Evolutionary conservation across 2,797 vertebrate genomes (phyloP).

Genomic region (Poeciliopsis paucimaculata): DNA sequence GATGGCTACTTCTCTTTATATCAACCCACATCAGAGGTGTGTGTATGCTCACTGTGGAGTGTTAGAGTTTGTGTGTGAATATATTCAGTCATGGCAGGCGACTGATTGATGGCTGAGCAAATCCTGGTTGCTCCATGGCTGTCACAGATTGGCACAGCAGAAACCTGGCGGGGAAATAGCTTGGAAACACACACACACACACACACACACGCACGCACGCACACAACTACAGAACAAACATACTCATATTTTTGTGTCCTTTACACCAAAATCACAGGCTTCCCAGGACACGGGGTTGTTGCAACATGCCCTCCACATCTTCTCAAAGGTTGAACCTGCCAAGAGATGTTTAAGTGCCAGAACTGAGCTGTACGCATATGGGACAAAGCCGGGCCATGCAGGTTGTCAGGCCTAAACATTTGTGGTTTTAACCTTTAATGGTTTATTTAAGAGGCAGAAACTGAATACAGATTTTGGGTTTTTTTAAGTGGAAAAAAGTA

Average conservation of each 20-base stretch:
- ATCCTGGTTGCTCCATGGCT: conserved; percentile 67
- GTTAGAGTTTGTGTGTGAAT: conserved; percentile 11
- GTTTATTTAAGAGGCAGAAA: not conserved
- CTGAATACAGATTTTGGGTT: not conserved
- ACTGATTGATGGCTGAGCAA: conserved; percentile 77
- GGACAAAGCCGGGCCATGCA: conserved; percentile 32
- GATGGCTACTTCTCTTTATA: conserved; percentile 52
- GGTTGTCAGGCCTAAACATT: conserved; percentile 24
- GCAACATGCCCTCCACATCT: conserved; percentile 66
- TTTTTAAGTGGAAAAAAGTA: not conserved
- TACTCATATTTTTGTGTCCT: conserved; percentile 24
- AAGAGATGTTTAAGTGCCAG: conserved; percentile 60
- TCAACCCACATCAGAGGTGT: conserved; percentile 41
- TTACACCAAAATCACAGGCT: conserved; percentile 44
- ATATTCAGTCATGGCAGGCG: conserved; percentile 57
- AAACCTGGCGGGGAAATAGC: conserved; percentile 61
- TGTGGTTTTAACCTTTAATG: not conserved
- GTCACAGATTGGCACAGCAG: conserved; percentile 77
- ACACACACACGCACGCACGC: accelerated
- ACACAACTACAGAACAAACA: conserved; percentile 21
- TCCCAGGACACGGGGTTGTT: conserved; percentile 55
- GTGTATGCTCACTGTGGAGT: conserved; percentile 24
- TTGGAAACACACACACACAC: conserved; percentile 20
- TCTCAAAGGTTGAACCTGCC: conserved; percentile 55
- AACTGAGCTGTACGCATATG: conserved; percentile 60